These are phyloP conservation scores for Cryptoleucopteryx plumbea DNA, from an alignment of 2,113 vertebrate genomes.

Conservation along the genomic window DNA sequence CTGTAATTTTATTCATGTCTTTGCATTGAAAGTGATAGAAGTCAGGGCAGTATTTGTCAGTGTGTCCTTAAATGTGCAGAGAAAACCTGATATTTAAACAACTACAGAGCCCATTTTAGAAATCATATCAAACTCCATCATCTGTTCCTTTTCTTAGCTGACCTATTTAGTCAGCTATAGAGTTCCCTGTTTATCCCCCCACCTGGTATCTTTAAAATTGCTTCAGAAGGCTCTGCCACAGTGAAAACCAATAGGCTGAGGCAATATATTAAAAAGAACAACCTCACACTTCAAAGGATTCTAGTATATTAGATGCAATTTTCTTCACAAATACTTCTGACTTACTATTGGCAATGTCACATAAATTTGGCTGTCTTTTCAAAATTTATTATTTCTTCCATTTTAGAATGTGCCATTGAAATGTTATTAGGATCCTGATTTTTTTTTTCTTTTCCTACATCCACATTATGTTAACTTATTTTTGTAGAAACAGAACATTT, in stretches of 20 bases:
- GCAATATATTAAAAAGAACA: not conserved
- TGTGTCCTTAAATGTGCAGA: not conserved
- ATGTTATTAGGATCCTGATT: not conserved
- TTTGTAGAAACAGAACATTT: not conserved
- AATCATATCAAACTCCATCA: not conserved
- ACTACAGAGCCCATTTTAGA: not conserved
- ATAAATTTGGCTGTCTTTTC: not conserved
- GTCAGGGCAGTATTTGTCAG: not conserved
- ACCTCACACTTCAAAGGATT: not conserved
- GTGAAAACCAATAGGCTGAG: not conserved
- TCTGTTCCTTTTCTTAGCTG: conserved; percentile 3
- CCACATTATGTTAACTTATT: not conserved
- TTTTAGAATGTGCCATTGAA: not conserved
- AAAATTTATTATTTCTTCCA: not conserved
- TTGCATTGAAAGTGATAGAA: not conserved
- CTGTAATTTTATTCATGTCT: not conserved
- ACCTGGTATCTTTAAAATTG: not conserved
- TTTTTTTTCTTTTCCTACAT: not conserved
- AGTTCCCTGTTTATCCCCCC: not conserved
- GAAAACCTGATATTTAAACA: not conserved
- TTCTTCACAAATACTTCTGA: not conserved
- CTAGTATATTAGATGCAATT: not conserved
- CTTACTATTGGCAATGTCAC: not conserved
- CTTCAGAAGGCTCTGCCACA: not conserved
- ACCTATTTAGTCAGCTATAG: not conserved